Evolutionary conservation across 2,888 invertebrate species (phyloP).

Genomic region (Agonopterix arenella): DNA sequence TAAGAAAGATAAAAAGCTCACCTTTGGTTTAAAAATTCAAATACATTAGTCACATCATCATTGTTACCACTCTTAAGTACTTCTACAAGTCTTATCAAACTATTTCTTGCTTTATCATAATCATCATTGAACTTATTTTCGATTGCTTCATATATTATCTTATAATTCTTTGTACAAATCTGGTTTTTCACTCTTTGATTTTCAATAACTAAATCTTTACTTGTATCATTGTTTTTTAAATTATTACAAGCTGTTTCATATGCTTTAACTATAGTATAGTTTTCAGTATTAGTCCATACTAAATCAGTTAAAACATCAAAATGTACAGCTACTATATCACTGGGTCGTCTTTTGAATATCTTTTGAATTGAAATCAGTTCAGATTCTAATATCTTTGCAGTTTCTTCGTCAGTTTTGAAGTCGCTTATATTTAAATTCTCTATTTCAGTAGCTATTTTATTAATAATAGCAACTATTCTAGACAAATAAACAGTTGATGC

Average conservation of each 20-base stretch:
- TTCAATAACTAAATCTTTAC: slow-evolving; percentile 39
- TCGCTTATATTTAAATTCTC: slow-evolving; percentile 27
- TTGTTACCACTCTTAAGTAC: slow-evolving; percentile 22
- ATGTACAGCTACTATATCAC: slow-evolving; percentile 46
- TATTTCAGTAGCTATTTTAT: slow-evolving; percentile 38
- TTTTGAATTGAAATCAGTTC: slow-evolving; percentile 39
- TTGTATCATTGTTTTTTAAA: slow-evolving; percentile 34
- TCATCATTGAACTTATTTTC: slow-evolving; percentile 31
- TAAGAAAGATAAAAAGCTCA: slow-evolving; percentile 18
- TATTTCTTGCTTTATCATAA: slow-evolving; percentile 27
- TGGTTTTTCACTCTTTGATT: slow-evolving; percentile 38
- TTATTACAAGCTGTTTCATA: slow-evolving; percentile 38
- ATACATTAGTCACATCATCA: slow-evolving; percentile 29
- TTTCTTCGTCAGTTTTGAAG: slow-evolving; percentile 23
- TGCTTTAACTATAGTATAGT: slow-evolving; percentile 37
- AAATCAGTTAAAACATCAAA: slow-evolving; percentile 56
- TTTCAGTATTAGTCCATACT: slow-evolving; percentile 34
- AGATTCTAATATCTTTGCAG: slow-evolving; percentile 25
- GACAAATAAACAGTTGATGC: slow-evolving; percentile 45
- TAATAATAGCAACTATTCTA: slow-evolving; percentile 43
- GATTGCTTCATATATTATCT: slow-evolving; percentile 34
- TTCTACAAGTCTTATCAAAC: slow-evolving; percentile 36
- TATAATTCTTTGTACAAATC: slow-evolving; percentile 50
- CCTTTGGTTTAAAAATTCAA: slow-evolving; percentile 43
- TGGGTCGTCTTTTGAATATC: slow-evolving; percentile 46